phyloP scores from a whole-genome alignment of 2,797 vertebrate genomes.

The Arctocebus calabarensis region DNA sequence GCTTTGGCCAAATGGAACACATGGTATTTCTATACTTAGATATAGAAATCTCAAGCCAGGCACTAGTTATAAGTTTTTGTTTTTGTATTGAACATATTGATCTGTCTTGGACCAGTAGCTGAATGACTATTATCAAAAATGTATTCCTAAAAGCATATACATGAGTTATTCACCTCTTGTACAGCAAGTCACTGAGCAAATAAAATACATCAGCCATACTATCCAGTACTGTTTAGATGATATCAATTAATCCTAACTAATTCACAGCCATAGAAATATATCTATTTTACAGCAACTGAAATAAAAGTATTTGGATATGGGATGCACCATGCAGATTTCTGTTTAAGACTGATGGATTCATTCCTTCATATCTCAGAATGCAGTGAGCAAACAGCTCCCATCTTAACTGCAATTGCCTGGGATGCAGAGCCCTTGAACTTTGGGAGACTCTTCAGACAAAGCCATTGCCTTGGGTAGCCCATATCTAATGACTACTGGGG shows the following conservation, averaged over 20 bases:
- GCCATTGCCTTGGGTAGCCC: background rate
- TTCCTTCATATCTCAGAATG: background rate
- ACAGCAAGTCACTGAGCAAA: background rate
- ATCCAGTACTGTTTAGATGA: background rate
- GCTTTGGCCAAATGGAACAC: background rate
- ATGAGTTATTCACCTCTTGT: background rate
- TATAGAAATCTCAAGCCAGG: background rate
- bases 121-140: background rate
- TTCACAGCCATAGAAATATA: background rate
- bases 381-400: background rate
- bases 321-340: background rate
- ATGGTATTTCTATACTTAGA: background rate
- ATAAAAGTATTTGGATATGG: background rate
- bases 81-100: background rate
- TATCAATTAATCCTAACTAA: background rate
- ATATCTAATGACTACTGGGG: background rate
- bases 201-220: background rate
- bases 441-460: too few species aligned
- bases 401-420: background rate
- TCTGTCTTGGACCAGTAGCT: background rate
- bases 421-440: background rate
- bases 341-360: background rate
- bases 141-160: background rate
- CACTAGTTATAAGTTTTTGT: background rate
- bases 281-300: background rate